Evolutionary conservation across 53 echinoderm and acorn worm genomes (phyloP).

Genomic region (Pentamera pediparva): DNA sequence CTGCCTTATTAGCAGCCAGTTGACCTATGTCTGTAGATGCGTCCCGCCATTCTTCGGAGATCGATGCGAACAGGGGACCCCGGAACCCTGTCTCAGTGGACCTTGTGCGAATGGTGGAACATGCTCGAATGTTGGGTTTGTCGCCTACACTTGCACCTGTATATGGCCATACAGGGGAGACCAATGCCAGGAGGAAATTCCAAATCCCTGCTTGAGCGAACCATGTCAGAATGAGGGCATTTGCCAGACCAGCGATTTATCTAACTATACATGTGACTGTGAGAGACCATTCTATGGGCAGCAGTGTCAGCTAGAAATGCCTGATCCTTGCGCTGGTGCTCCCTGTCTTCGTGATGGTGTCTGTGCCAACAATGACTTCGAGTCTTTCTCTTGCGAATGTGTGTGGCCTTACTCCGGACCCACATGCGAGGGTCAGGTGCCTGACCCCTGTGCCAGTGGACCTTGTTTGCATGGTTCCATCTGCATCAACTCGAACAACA

Average conservation of each 20-base stretch:
- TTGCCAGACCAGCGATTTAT: conserved; percentile 18
- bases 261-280: conserved; percentile 37
- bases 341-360: conserved; percentile 41
- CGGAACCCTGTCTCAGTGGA: conserved; percentile 40
- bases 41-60: conserved; percentile 44
- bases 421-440: conserved; percentile 21
- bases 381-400: conserved; percentile 51
- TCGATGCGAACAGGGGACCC: conserved; percentile 46
- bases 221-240: conserved; percentile 53
- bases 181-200: conserved; percentile 43
- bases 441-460: conserved; percentile 49
- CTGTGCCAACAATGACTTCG: conserved; percentile 41
- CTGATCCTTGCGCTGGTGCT: conserved; percentile 35
- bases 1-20: conserved; percentile 32
- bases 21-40: conserved; percentile 56
- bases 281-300: conserved; percentile 26
- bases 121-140: conserved; percentile 39
- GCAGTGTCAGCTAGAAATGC: conserved; percentile 45
- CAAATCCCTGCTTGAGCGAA: conserved; percentile 53
- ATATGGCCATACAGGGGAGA: conserved; percentile 39
- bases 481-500: conserved; percentile 25
- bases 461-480: conserved; percentile 68
- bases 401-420: conserved; percentile 34
- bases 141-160: conserved; percentile 51
- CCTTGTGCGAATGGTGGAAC: conserved; percentile 62